Base-by-base conservation (phyloP, 2,888 invertebrate genomes). In the Chrysolina haemoptera region DNA sequence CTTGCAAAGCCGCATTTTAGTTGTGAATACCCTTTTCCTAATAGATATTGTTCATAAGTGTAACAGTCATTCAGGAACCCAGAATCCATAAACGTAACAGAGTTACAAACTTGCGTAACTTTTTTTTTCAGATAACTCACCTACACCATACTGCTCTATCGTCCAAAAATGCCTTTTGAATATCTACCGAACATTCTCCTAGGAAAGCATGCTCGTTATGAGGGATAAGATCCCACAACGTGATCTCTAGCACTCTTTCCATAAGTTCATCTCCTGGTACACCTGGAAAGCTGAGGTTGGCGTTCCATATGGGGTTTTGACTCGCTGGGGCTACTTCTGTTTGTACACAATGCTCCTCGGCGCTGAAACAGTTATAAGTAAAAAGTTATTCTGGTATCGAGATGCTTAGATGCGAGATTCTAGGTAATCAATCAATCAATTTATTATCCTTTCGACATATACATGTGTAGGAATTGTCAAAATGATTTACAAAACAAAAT, bases 301-400 rank as follows among this genome's bases (percentile, higher is more conserved):
- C 96, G 87, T 97, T 97, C 97, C 97, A 97, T 70, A 96, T 94
- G 1, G 97, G 97, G 86, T 95, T 95, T 85, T 94, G 94, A 0
- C 95, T 94, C 14, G 95, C 94, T 71, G 95, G 95, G 1, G 96
- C 95, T 16, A 96, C 94, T 85, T 94, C 95, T 1, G 96, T 96
- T 87, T 95, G 95, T 76, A 94, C 90, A 6, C 94, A 93, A 71
- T 92, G 92, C 79, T 93, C 93, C 85, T 93, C 94, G 68, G 93
- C 93, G 71, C 95, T 96, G 85, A 1, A 59, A 12, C 12, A 64
- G 18, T 50, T 18, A n/a, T n/a, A n/a, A n/a, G n/a, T n/a, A n/a
- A n/a, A n/a, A n/a, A n/a, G n/a, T n/a, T n/a, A n/a, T n/a, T n/a
- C n/a, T n/a, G n/a, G n/a, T n/a, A n/a, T n/a, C n/a, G n/a, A n/a